Evolutionary conservation across 2,888 invertebrate species (phyloP), one percentile per base, ranked within the genome.

Genomic region (Dyspetes luteomarginatus): DNA sequence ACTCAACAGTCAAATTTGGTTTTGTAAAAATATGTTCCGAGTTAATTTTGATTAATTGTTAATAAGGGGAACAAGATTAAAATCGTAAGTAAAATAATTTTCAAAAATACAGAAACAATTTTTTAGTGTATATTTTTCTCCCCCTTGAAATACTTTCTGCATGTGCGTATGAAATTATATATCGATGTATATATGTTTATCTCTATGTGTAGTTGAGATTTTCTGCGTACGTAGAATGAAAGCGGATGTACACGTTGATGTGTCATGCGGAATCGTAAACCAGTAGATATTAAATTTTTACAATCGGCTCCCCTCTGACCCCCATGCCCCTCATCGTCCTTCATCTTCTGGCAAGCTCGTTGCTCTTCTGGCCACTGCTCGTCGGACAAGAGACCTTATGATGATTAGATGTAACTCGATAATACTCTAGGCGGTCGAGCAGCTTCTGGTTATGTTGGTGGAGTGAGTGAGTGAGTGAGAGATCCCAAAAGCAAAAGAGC

Each of bases 331-430:
- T n/a, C n/a, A n/a, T n/a, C n/a, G n/a, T n/a, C n/a, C n/a, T n/a
- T n/a, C n/a, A n/a, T n/a, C n/a, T 64, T 64, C 52, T 30, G 41
- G 68, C 41, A 30, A 43, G 87, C 84, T 85, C 85, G 86, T 85
- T 73, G 56, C 73, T 74, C 77, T 60, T 65, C 69, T 85, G 86
- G 85, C 82, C 81, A 84, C 85, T 77, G 41, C 56, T 85, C 85
- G 85, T 86, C 86, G 88, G 88, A 89, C 88, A 89, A 87, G 88
- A 89, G 89, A 81, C 81, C 89, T 91, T 91, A 91, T 85, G 91
- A 91, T 91, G 91, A 91, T 91, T 91, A 92, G 91, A 91, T 91
- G 91, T 91, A 91, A 91, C 90, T 89, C 87, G 91, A 90, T 91
- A 90, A 91, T 91, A 88, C 88, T 85, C 83, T 72, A 65, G 78